These are phyloP conservation scores for Entomyzon cyanotis DNA, from an alignment of 2,113 vertebrate genomes.

Conservation along the genomic window DNA sequence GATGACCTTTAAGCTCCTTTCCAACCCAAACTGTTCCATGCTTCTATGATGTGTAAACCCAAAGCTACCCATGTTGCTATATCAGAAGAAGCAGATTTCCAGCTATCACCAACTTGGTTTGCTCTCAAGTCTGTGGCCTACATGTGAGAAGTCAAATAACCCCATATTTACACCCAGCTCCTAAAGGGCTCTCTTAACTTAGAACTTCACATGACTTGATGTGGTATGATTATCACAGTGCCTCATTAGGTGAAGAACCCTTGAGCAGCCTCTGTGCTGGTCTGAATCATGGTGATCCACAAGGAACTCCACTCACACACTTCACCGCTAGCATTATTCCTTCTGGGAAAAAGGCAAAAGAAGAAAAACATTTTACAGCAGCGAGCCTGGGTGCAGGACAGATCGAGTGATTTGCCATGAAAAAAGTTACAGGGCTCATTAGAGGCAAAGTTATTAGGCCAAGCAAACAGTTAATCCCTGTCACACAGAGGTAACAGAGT, in stretches of 20 bases:
- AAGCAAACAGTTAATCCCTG: constrained; percentile 67
- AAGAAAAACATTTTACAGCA: neutral
- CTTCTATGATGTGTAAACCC: neutral
- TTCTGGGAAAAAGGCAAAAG: neutral
- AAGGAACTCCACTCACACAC: neutral
- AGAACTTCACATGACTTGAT: neutral
- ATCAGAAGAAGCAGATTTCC: neutral
- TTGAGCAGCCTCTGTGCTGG: neutral
- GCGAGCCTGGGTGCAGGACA: neutral
- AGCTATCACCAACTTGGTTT: neutral
- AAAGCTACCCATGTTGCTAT: neutral
- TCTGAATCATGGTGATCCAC: neutral
- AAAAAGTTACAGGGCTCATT: constrained; percentile 52
- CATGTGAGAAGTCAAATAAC: neutral
- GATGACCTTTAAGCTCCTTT: neutral
- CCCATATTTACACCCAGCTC: rapidly evolving
- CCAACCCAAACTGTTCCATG: neutral
- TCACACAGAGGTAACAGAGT: constrained; percentile 65
- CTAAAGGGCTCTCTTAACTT: neutral
- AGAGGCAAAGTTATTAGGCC: constrained; percentile 63
- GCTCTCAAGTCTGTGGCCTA: neutral
- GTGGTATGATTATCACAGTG: neutral
- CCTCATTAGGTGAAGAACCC: neutral
- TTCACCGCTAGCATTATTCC: neutral
- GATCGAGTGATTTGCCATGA: constrained; percentile 13